Evolutionary conservation across 2,113 vertebrate species (phyloP).

Genomic region (Hemicordylus capensis): DNA sequence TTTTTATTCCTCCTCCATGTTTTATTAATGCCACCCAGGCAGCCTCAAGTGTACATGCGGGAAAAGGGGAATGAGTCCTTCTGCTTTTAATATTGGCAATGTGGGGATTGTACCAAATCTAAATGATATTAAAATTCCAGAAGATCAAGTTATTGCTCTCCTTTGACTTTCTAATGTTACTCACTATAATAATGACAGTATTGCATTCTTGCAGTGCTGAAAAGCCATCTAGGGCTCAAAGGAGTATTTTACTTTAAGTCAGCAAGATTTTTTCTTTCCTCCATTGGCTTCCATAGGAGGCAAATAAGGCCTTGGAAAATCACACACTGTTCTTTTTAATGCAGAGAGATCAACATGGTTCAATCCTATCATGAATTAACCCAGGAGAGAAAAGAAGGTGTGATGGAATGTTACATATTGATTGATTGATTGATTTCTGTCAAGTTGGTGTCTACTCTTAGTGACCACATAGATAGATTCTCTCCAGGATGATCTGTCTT

Average conservation of each 20-base stretch:
- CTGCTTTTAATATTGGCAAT: constrained; percentile 21
- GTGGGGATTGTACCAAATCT: background rate
- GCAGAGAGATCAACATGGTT: background rate
- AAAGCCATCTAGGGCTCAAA: background rate
- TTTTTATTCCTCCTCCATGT: constrained; percentile 26
- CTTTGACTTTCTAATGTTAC: constrained; percentile 25
- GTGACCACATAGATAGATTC: no score
- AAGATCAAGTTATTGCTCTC: constrained; percentile 9
- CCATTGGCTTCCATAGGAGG: background rate
- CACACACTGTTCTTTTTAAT: background rate
- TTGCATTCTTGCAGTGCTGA: background rate
- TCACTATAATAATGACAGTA: background rate
- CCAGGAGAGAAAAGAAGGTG: background rate
- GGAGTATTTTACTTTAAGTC: constrained; percentile 2
- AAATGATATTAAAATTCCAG: background rate
- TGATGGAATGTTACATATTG: background rate
- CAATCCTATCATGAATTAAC: background rate
- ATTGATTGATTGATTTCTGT: no score
- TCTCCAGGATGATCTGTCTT: no score
- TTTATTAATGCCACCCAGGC: constrained; percentile 22
- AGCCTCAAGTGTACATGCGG: constrained; percentile 16
- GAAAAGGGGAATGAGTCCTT: constrained; percentile 19
- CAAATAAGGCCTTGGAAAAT: background rate
- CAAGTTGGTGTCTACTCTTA: no score
- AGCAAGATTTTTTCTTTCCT: constrained; percentile 31